Percentiles rank a stretch among this genome's conserved stretches.
Evolutionary conservation across 1,140 invertebrate species (phyloP).

Genomic region (Araneus ventricosus): DNA sequence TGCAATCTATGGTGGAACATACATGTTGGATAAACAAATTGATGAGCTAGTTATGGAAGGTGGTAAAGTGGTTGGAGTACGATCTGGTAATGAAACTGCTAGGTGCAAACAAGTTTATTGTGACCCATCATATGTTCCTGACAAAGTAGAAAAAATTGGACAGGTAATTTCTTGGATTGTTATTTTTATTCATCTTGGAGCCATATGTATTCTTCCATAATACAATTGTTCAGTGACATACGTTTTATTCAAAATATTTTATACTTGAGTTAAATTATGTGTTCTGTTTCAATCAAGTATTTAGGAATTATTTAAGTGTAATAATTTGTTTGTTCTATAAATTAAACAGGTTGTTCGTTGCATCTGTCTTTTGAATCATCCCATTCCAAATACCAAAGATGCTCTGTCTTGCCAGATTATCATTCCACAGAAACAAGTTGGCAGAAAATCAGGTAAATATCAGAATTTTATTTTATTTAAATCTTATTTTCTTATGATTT

Average conservation of each 20-base stretch:
- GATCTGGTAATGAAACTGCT: constrained; percentile 94
- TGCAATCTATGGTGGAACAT: constrained; percentile 99
- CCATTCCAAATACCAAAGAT: constrained; percentile 96
- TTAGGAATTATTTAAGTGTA: too few relatives aligned
- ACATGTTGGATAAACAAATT: constrained; percentile 99
- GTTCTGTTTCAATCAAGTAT: too few relatives aligned
- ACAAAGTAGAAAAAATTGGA: constrained; percentile 86
- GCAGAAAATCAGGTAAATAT: constrained; percentile 83
- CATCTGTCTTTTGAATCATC: constrained; percentile 99
- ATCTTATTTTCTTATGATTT: background rate
- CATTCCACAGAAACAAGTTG: constrained; percentile 99
- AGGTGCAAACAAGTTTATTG: constrained; percentile 99
- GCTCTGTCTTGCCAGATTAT: constrained; percentile 99
- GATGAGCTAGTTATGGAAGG: constrained; percentile 97
- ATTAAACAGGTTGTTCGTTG: constrained; percentile 92
- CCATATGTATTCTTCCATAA: too few relatives aligned
- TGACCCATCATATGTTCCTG: constrained; percentile 97
- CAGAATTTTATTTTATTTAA: background rate
- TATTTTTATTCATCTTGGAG: background rate
- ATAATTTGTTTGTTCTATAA: background rate
- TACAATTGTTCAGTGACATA: too few relatives aligned
- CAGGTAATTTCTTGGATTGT: constrained; percentile 78
- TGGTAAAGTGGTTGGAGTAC: constrained; percentile 95
- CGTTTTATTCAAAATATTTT: too few relatives aligned
- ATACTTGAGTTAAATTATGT: too few relatives aligned